Evolutionary conservation across 2,888 invertebrate genomes (phyloP), one percentile per base, ranked within the genome.

Genomic region (Hydrotaea diabolus): DNA sequence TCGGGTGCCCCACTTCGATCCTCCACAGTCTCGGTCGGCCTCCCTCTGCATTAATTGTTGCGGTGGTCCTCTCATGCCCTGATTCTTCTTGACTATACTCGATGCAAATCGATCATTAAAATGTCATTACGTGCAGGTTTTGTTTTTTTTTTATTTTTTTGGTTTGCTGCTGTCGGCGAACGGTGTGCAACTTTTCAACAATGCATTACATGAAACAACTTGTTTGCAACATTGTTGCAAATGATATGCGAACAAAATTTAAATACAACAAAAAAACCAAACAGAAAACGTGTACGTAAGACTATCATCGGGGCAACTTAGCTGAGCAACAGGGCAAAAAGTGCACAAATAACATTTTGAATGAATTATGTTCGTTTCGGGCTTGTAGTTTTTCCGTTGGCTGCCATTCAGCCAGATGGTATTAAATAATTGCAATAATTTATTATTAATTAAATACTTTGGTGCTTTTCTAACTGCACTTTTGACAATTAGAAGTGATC

Each of bases 221-320:
- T 73, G 84, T 78, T 84, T 26, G 81, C 81, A 78, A 81, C 81
- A 84, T 76, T 81, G 78, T 84, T 81, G 84, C 76, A 69, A 69
- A 69, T 69, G 39, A 46, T 21, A 43, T 7, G 17, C 39, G n/a
- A 66, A 66, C 11, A 1, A 19, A 19, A 1, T 7, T 17, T 0
- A 36, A 64, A 39, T 19, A 66, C 15, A 8, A 43, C 17, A 66
- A 39, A 1, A 64, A 31, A 2, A 66, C 9, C 39, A 36, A 64
- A 31, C 5, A 62, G n/a, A 17, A n/a, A 64, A 64, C 26, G 23
- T 21, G 39, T n/a, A n/a, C n/a, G n/a, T 55, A 55, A 49, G n/a
- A 49, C n/a, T 49, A 49, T n/a, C 4, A 7, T n/a, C 49, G 1
- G 49, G 1, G n/a, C 49, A 49, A 31, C 31, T 2, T 4, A 31